These are phyloP conservation scores for Sinosuthora webbiana DNA, from an alignment of 2,113 vertebrate genomes.

Conservation along the genomic window DNA sequence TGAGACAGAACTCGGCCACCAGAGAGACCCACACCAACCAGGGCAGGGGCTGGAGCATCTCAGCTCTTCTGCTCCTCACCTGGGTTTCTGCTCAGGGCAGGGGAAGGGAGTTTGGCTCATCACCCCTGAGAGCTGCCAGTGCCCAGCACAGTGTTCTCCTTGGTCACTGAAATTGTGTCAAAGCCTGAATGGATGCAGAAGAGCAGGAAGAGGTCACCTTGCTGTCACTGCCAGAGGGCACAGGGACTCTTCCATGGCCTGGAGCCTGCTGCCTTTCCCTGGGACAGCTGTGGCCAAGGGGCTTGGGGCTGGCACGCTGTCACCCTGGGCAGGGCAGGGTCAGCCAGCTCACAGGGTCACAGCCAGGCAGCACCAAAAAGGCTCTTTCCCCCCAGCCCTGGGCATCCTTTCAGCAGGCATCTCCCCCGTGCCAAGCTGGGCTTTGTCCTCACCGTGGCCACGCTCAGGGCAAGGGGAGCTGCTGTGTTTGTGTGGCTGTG, in stretches of 20 bases:
- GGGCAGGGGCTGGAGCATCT: not conserved
- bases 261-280: not conserved
- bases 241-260: not conserved
- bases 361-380: not conserved
- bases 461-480: not conserved
- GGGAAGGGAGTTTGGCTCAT: not conserved
- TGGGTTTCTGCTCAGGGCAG: not conserved
- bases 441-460: not conserved
- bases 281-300: rapidly evolving
- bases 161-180: not conserved
- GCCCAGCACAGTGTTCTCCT: not conserved
- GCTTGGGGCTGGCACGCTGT: not conserved
- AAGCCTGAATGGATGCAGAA: not conserved
- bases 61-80: not conserved
- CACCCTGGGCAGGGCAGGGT: not conserved
- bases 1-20: not conserved
- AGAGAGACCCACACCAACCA: not conserved
- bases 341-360: not conserved
- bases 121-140: not conserved
- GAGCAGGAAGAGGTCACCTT: not conserved
- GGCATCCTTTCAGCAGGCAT: not conserved
- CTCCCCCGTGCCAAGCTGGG: not conserved
- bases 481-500: not conserved
- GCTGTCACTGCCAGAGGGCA: not conserved
- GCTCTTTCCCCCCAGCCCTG: rapidly evolving